Conservation (phyloP, 2,888 invertebrate species). For the Tachystola acroxantha region DNA sequence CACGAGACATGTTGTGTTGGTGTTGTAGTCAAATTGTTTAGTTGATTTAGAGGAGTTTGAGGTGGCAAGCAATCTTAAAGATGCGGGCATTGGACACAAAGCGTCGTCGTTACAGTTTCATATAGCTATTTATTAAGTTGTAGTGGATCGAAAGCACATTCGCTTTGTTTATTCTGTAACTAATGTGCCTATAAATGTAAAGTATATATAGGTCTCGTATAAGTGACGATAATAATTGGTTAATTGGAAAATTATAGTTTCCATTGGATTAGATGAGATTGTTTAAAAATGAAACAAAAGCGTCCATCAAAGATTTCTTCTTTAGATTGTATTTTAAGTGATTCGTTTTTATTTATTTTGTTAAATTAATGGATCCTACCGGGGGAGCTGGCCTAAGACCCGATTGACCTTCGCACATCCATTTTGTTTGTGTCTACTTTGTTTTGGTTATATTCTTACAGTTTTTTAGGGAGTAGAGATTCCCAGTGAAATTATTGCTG, state of each 20-base stretch:
- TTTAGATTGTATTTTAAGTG: constrained; percentile 30
- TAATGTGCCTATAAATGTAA: constrained; percentile 77
- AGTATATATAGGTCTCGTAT: constrained; percentile 71
- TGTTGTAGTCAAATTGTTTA: constrained; percentile 57
- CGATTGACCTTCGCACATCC: constrained; percentile 47
- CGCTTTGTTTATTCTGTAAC: constrained; percentile 72
- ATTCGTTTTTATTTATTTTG: constrained; percentile 36
- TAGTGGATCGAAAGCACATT: constrained; percentile 72
- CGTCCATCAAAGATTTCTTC: constrained; percentile 29
- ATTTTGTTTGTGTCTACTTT: constrained; percentile 39
- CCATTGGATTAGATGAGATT: constrained; percentile 40
- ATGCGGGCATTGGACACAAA: constrained; percentile 68
- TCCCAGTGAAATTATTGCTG: constrained; percentile 67
- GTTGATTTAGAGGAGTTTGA: constrained; percentile 46
- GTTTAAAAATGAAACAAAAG: constrained; percentile 27
- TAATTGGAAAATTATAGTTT: constrained; percentile 57
- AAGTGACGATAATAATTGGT: constrained; percentile 59
- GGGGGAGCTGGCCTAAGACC: constrained; percentile 59
- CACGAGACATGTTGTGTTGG: constrained; percentile 48
- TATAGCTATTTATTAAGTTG: constrained; percentile 60
- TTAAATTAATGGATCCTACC: constrained; percentile 28
- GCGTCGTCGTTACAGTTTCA: constrained; percentile 50
- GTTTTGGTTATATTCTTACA: constrained; percentile 37
- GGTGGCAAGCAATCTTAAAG: constrained; percentile 58
- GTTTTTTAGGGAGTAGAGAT: constrained; percentile 35